Conservation (phyloP, 2,113 vertebrate species). For the Phyllostomus hastatus region DNA sequence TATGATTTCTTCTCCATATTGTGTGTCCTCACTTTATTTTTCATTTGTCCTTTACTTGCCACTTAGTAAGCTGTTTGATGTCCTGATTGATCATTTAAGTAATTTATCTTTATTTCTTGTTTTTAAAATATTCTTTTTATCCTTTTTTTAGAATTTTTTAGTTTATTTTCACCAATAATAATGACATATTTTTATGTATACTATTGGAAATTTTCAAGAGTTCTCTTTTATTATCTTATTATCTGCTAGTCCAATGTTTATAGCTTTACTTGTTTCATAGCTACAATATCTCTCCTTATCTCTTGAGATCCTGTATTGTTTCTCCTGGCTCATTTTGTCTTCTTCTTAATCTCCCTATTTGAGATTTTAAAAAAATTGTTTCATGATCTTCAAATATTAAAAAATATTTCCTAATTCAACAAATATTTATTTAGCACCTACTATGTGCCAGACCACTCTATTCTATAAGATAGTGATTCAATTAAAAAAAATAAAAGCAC, state of each 20-base stretch:
- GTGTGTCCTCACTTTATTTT: background rate
- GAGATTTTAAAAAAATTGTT: background rate
- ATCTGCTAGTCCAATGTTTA: background rate
- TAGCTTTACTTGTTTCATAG: background rate
- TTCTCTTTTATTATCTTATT: background rate
- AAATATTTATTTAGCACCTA: background rate
- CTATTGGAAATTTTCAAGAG: background rate
- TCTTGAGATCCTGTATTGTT: background rate
- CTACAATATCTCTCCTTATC: background rate
- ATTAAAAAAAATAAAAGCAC: too few relatives aligned
- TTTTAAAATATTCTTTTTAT: background rate
- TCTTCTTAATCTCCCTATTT: background rate
- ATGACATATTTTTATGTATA: background rate
- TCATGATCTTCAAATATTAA: background rate
- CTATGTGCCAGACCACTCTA: background rate
- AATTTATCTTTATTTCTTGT: background rate
- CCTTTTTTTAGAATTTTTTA: background rate
- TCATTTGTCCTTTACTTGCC: background rate
- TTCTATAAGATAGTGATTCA: background rate
- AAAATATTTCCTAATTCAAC: background rate
- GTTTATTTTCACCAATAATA: background rate
- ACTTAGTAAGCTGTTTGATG: background rate
- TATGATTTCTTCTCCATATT: background rate
- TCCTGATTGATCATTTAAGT: background rate
- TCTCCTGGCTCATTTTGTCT: background rate